Base-by-base conservation (phyloP, 1,140 invertebrate genomes). In the Zaprionus tsacasi region DNA sequence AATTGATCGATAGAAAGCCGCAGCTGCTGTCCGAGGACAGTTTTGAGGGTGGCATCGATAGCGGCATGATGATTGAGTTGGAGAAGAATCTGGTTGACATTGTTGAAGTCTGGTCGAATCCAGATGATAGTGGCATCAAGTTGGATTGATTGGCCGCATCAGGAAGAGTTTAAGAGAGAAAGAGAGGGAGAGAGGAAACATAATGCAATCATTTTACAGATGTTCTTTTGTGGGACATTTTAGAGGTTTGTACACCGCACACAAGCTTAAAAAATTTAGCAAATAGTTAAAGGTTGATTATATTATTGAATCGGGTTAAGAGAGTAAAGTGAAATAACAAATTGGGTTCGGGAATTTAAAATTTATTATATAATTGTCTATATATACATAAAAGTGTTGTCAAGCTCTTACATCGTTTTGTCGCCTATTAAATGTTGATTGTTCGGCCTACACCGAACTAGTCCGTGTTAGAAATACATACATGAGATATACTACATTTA, bases 101-200 rank as follows among this genome's bases (percentile, higher is more conserved):
- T 68, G 90, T 91, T 38, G 91, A 83, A 27, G 72, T 78, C 10
- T 73, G 71, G 61, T 78, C 81, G 15, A 81, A 78, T 78, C 78
- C 83, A 8, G 90, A 92, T 71, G 91, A 92, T 48, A 91, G 91
- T 57, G 91, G 91, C 54, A 91, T 92, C 57, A 92, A 91, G 58
- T 61, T 91, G 73, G 87, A 91, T 45, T 83, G 52, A 71, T 21
- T 38, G 10, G 45, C 45, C 15, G 17, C 45, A 50, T 3, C 13
- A n/a, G 36, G 6, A 54, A 54, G 40, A 17, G 45, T 50, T 48
- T 30, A 8, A n/a, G 25, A 63, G 21, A 50, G 60, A 52, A 61
- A 45, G 61, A 30, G 27, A 30, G 27, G 4, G 27, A 61, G 52
- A 67, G 67, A 54, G 72, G 63, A 76, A 72, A 69, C 27, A 73